Evolutionary conservation across 2,113 vertebrate species (phyloP), one percentile per base, ranked within the genome.

Genomic region (Psittacus erithacus): DNA sequence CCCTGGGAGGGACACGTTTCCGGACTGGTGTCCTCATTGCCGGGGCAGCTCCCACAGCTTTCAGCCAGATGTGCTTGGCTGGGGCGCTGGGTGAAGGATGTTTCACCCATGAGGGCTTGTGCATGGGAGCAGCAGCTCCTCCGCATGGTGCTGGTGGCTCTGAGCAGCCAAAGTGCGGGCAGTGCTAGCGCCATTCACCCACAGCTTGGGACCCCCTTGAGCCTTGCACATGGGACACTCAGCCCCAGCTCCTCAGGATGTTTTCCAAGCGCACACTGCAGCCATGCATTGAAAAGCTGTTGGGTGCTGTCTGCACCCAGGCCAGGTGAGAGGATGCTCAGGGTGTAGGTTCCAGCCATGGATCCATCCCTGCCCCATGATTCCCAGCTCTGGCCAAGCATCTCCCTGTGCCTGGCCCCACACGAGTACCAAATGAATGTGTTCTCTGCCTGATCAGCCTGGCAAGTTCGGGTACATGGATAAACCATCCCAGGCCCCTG

Each of bases 31-130:
- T 95, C 94, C 96, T 96, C 95, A 92, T 1, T n/a, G 79, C 93
- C 0, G 8, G 96, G 94, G 92, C 92, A 95, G 86, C 88, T 92
- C 68, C 87, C 79, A 79, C 94, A 96, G 95, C 95, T 96, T 94
- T 96, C 92, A 83, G 80, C 92, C 93, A 96, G 94, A 96, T 97
- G 96, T 95, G 88, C 90, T 52, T 52, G 53, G 78, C 94, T 1
- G 0, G 71, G 52, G 68, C 49, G 68, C 91, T 0, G 4, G 70
- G 57, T 1, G 4, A 29, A 92, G 43, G 79, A 67, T 8, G 15
- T n/a, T 77, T 81, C 59, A n/a, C 47, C 24, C 57, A 1, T 1
- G 1, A 47, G 76, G 44, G 71, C 28, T 78, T 3, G 4, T 17
- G 59, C 2, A 0, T 0, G 1, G 31, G 44, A n/a, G n/a, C 0